Conservation (phyloP, 2,888 invertebrate genomes). For the Ctenicera cuprea region DNA sequence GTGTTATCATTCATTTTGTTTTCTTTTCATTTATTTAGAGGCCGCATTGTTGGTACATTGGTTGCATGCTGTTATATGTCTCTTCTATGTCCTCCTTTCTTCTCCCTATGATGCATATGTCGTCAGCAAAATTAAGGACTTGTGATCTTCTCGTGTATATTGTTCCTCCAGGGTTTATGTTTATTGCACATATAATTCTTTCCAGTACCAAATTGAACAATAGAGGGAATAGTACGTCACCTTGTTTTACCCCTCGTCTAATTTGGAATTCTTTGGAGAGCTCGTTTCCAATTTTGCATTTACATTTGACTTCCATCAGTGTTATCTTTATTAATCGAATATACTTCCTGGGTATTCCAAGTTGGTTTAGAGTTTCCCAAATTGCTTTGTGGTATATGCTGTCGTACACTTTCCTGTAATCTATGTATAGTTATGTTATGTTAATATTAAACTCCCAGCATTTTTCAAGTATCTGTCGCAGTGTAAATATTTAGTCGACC, state of each 20-base stretch:
- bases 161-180: constrained; percentile 5
- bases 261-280: not conserved
- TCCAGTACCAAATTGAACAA: constrained; percentile 4
- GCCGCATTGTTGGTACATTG: not conserved
- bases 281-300: constrained; percentile 7
- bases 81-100: too few species aligned
- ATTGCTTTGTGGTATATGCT: constrained; percentile 5
- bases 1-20: constrained; percentile 2
- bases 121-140: not conserved
- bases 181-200: not conserved
- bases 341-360: constrained; percentile 7
- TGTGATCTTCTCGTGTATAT: constrained; percentile 3
- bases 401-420: not conserved
- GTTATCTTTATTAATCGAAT: constrained; percentile 5
- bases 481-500: constrained; percentile 12
- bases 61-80: too few species aligned
- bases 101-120: not conserved
- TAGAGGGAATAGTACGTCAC: not conserved
- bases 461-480: too few species aligned
- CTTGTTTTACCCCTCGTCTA: constrained; percentile 14
- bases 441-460: too few species aligned
- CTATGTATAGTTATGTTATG: too few species aligned
- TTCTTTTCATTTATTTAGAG: constrained; percentile 1
- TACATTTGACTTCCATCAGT: constrained; percentile 5
- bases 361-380: not conserved